These are phyloP conservation scores for Andrena bucephala DNA, from an alignment of 2,888 invertebrate genomes.

Conservation along the genomic window DNA sequence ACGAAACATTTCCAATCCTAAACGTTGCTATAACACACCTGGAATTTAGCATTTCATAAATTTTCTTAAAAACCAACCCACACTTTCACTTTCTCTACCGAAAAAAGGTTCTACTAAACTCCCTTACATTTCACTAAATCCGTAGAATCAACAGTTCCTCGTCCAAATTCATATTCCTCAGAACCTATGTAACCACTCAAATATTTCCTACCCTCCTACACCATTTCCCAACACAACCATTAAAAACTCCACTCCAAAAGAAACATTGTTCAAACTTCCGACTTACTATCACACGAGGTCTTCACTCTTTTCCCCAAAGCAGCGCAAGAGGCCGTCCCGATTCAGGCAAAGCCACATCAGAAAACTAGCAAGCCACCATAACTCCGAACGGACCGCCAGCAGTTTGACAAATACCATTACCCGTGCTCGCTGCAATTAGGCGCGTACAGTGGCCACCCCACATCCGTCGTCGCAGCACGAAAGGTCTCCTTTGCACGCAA, in stretches of 20 bases:
- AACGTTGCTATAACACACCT: too few species aligned
- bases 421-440: slow-evolving; percentile 13
- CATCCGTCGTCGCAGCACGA: not conserved
- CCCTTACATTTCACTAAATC: too few species aligned
- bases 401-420: slow-evolving; percentile 10
- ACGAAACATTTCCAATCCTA: too few species aligned
- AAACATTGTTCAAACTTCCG: not conserved
- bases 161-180: too few species aligned
- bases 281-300: not conserved
- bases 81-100: too few species aligned
- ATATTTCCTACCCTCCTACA: not conserved
- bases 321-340: not conserved
- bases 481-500: slow-evolving; percentile 12
- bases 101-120: too few species aligned
- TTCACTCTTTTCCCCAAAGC: not conserved
- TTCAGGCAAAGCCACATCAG: not conserved
- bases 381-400: not conserved
- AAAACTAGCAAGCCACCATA: not conserved
- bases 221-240: too few species aligned
- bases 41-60: too few species aligned
- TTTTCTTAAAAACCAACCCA: too few species aligned
- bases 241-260: not conserved
- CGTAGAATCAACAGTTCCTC: too few species aligned
- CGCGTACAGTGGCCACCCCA: not conserved
- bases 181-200: too few species aligned